Conservation (phyloP, 2,888 invertebrate species). For the Drosophila phalerata region DNA sequence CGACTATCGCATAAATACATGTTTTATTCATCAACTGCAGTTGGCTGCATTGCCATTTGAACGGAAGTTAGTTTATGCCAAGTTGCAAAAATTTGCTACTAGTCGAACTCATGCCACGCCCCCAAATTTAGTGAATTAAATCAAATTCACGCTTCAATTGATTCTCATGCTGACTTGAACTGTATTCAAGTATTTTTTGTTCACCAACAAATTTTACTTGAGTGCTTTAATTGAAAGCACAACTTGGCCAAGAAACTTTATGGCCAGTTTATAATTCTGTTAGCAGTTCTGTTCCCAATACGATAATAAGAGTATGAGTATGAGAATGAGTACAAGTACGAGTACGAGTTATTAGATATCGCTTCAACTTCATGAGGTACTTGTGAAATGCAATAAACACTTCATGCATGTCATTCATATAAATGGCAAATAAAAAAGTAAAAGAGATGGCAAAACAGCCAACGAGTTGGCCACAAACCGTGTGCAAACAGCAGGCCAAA, state of each 20-base stretch:
- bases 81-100: conserved; percentile 55
- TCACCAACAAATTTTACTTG: conserved; percentile 49
- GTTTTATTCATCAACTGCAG: conserved; percentile 74
- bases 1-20: conserved; percentile 69
- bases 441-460: conserved; percentile 14
- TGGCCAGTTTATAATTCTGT: conserved; percentile 48
- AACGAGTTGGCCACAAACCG: conserved; percentile 31
- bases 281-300: conserved; percentile 8
- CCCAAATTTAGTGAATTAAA: conserved; percentile 67
- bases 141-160: conserved; percentile 75
- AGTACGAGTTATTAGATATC: conserved; percentile 50
- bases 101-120: conserved; percentile 33
- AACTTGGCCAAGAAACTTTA: conserved; percentile 38
- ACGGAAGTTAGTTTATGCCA: conserved; percentile 69
- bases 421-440: conserved; percentile 9
- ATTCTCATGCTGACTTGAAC: conserved; percentile 62
- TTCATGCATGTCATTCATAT: conserved; percentile 63
- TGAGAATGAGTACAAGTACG: conserved; percentile 2
- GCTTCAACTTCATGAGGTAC: conserved; percentile 46
- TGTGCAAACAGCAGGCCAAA: conserved; percentile 34
- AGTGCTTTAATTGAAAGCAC: conserved; percentile 63
- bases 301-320: conserved; percentile 25
- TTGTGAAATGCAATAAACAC: conserved; percentile 71
- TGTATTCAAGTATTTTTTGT: conserved; percentile 46
- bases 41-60: conserved; percentile 57